Conservation (phyloP, 2,797 vertebrate species). For the Takifugu rubripes region DNA sequence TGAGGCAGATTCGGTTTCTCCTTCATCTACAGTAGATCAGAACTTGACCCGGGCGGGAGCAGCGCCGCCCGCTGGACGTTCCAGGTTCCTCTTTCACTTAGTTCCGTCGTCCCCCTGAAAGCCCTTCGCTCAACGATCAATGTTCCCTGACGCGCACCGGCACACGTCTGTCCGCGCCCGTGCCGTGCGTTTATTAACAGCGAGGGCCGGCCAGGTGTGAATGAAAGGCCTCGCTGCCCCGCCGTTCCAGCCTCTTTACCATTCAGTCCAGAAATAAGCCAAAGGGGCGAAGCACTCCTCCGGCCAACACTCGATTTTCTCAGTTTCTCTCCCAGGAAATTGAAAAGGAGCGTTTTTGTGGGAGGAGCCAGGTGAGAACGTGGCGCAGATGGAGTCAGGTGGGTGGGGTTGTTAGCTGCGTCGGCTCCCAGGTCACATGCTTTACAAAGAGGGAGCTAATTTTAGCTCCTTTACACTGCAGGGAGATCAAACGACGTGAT, state of each 20-base stretch:
- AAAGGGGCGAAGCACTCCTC: conserved; percentile 38
- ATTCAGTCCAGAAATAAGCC: conserved; percentile 67
- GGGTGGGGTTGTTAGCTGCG: too few species aligned
- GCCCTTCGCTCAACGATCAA: conserved; percentile 36
- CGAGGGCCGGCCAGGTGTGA: conserved; percentile 42
- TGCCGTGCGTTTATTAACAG: conserved; percentile 46
- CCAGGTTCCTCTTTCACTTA: conserved; percentile 13
- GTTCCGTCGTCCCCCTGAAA: conserved; percentile 23
- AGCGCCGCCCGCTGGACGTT: conserved; percentile 11
- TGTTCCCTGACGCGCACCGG: conserved; percentile 14
- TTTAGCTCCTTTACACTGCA: too few species aligned
- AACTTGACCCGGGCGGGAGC: conserved; percentile 52
- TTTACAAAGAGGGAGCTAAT: too few species aligned
- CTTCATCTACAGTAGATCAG: conserved; percentile 65
- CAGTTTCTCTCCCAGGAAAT: conserved; percentile 40
- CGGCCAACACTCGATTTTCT: conserved; percentile 1
- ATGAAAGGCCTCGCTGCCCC: conserved; percentile 41
- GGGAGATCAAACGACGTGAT: too few species aligned
- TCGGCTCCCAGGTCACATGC: too few species aligned
- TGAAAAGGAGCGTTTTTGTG: too few species aligned
- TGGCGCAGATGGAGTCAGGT: background rate
- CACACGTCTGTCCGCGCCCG: conserved; percentile 28
- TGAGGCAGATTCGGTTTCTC: conserved; percentile 42
- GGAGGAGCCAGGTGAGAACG: conserved; percentile 3
- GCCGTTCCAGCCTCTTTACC: conserved; percentile 56